Evolutionary conservation across 2,797 vertebrate species (phyloP), one percentile per base, ranked within the genome.

Genomic region (Pelodytes ibericus): DNA sequence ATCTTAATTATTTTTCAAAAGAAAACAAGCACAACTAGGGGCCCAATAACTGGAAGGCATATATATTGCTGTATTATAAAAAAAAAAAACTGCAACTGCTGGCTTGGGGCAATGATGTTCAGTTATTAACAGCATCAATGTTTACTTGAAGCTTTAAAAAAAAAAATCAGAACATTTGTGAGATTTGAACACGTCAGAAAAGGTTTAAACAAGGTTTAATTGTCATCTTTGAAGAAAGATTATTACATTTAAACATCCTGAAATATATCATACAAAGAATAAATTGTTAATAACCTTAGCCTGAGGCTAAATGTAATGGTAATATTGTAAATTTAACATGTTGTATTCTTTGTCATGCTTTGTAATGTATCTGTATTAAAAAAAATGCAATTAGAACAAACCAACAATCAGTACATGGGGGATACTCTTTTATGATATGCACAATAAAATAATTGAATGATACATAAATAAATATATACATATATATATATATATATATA

Each of bases 1-100:
- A 91, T 89, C 88, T 90, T 91, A 91, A 91, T 92, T 92, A 90
- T 92, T 90, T 89, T 90, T 92, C 88, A 89, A 90, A 93, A 86
- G 85, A 89, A 90, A 91, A 88, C 89, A 91, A 90, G 86, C 85
- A 81, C 73, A 1, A 91, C 86, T 82, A 83, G 85, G 85, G 88
- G 88, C 82, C n/a, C 89, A 83, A 89, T 84, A 86, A 89, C 81
- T 83, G 83, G 84, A 88, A 90, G 82, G 83, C 86, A 83, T 80
- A 86, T 66, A 85, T 82, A 57, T 72, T 82, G 75, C 77, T 83
- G 84, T 80, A 85, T 81, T 82, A 83, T 73, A 70, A 84, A 27
- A 80, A 75, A 82, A n/a, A n/a, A n/a, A n/a, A n/a, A n/a, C n/a
- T n/a, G n/a, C n/a, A n/a, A 87, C 87, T 86, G 83, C 83, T 81